Percentiles rank a stretch among this genome's conserved stretches.
Evolutionary conservation across 2,797 vertebrate species (phyloP).

Genomic region (Sebastes flavidus): DNA sequence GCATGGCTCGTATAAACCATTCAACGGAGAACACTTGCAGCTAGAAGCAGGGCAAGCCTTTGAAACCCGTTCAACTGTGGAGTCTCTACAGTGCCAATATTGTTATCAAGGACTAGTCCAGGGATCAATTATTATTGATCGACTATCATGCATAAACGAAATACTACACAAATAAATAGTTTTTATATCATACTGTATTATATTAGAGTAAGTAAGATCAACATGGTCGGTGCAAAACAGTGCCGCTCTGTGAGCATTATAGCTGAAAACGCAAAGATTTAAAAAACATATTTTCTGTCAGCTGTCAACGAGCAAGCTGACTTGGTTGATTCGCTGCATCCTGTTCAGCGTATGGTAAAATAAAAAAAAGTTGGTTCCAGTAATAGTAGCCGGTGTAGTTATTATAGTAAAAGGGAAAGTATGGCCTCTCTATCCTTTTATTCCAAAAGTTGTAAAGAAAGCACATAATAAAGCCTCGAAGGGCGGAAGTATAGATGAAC

Average conservation of each 20-base stretch:
- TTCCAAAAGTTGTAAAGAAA: too few species aligned
- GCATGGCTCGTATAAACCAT: neutral
- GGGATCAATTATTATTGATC: neutral
- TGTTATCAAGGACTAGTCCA: neutral
- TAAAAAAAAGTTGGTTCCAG: too few species aligned
- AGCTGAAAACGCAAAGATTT: too few species aligned
- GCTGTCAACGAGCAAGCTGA: too few species aligned
- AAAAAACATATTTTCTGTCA: neutral
- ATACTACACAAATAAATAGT: neutral
- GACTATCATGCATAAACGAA: neutral
- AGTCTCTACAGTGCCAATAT: neutral
- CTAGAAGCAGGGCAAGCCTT: neutral
- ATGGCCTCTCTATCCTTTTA: too few species aligned
- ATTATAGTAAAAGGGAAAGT: too few species aligned
- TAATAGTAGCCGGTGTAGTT: too few species aligned
- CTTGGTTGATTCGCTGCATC: too few species aligned
- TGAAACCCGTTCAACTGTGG: neutral
- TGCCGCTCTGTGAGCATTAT: neutral
- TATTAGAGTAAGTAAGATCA: neutral
- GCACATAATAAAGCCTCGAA: too few species aligned
- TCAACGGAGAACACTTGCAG: neutral
- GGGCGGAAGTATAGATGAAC: too few species aligned
- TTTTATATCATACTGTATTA: neutral
- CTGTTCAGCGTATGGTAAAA: too few species aligned
- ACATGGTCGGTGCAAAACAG: neutral